Base-by-base conservation (phyloP, 2,888 invertebrate species). In the Ernsta delagoae region DNA sequence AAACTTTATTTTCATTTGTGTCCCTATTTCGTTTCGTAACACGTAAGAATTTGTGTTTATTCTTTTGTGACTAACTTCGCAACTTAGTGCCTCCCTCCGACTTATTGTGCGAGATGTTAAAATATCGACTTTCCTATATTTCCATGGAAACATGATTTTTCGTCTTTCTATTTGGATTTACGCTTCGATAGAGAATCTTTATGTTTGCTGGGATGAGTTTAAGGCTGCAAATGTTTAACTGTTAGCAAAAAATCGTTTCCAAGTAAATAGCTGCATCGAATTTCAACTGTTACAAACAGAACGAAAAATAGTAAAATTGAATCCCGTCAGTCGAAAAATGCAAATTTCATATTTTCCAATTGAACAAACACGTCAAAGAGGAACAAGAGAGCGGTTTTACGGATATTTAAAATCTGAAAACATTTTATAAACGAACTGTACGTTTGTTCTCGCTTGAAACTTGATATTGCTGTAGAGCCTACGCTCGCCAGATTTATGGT, bases 311-410 rank as follows among this genome's bases (percentile, higher is more conserved):
- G 43, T 61, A 61, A 45, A 67, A 67, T 67, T 67, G 60, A 61
- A 61, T 67, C 31, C 45, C 36, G 61, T 61, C 60, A 45, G 36
- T 66, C 43, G 60, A 61, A 67, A 67, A 67, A 61, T 67, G 60
- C 61, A 67, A 60, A 67, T 56, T 7, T 67, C 60, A 67, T 56
- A 61, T 67, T 67, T 67, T 67, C 54, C 67, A 67, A 61, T 67
- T 56, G 54, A 61, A 45, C 54, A 54, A 65, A 59, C 65, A 50
- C 65, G 61, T 53, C 62, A 50, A 65, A 59, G 61, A 60, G 60
- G 16, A 59, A 43, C 36, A 54, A 41, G n/a, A 24, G 60, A 53
- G 16, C 41, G 53, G 59, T 59, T 60, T 53, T 53, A 53, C 12
- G 53, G 31, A 53, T 53, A 61, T 59, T 54, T 65, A 41, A 65